phyloP scores from a whole-genome alignment of 2,888 invertebrate species.

The Beris chalybata region DNA sequence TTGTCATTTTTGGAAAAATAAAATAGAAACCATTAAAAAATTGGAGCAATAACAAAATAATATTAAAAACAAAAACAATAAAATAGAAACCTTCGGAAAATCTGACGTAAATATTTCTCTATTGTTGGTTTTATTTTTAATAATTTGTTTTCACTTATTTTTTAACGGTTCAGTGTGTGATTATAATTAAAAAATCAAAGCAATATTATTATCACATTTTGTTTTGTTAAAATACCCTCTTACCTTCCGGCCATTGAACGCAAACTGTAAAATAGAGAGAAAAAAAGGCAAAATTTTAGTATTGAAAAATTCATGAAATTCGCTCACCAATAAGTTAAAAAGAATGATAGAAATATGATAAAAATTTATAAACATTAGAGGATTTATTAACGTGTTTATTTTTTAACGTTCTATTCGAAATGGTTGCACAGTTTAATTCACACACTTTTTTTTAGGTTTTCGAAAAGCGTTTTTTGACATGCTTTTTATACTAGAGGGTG shows the following conservation, averaged over 20 bases:
- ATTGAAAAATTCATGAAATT: constrained; percentile 7
- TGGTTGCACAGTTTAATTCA: too few species aligned
- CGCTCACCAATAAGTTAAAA: too few species aligned
- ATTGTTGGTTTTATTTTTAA: too few species aligned
- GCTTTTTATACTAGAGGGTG: constrained; percentile 9
- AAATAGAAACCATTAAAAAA: neutral
- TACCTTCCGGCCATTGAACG: constrained; percentile 90
- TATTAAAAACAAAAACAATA: neutral
- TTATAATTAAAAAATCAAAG: neutral
- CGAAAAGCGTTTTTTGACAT: constrained; percentile 23
- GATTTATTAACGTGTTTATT: too few species aligned
- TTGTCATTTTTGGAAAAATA: neutral
- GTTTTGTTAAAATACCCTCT: constrained; percentile 52
- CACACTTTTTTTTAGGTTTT: neutral
- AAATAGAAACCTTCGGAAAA: neutral
- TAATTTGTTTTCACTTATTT: neutral
- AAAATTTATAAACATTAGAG: too few species aligned
- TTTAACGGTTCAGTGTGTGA: constrained; percentile 1
- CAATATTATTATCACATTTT: neutral
- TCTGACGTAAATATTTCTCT: neutral
- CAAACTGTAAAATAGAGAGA: constrained; percentile 64
- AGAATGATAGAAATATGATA: constrained; percentile 7
- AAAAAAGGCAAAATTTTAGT: constrained; percentile 39
- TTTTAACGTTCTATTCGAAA: too few species aligned
- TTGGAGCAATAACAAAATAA: neutral